phyloP scores from a whole-genome alignment of 2,113 vertebrate species.

The Solea solea region DNA sequence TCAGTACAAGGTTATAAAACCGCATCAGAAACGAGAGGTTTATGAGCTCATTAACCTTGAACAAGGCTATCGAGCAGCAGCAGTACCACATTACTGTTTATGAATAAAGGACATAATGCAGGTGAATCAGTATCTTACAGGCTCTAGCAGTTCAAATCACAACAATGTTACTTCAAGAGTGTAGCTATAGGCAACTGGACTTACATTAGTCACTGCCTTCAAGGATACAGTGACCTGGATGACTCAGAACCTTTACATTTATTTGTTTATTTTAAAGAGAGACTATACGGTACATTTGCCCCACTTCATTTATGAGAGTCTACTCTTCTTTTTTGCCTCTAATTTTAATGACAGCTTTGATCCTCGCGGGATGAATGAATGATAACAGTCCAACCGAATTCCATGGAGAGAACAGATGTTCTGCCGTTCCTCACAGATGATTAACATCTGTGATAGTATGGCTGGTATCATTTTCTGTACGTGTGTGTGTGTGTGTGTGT shows the following conservation, averaged over 20 bases:
- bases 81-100: not conserved
- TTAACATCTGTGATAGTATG: not conserved
- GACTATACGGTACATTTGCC: no score
- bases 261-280: not conserved
- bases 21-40: not conserved
- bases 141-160: not conserved
- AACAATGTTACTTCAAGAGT: no score
- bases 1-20: not conserved
- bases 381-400: not conserved
- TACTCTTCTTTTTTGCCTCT: not conserved
- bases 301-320: not conserved
- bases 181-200: no score
- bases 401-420: not conserved
- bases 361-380: not conserved
- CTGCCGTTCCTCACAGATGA: not conserved
- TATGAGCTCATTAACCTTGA: not conserved
- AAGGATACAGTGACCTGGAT: no score
- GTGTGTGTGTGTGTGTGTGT: not conserved
- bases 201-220: no score
- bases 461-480: not conserved
- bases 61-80: not conserved
- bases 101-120: not conserved
- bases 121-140: not conserved
- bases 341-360: not conserved
- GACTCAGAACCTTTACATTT: no score